phyloP scores from a whole-genome alignment of 2,797 vertebrate species.

The Cheracebus regulus region DNA sequence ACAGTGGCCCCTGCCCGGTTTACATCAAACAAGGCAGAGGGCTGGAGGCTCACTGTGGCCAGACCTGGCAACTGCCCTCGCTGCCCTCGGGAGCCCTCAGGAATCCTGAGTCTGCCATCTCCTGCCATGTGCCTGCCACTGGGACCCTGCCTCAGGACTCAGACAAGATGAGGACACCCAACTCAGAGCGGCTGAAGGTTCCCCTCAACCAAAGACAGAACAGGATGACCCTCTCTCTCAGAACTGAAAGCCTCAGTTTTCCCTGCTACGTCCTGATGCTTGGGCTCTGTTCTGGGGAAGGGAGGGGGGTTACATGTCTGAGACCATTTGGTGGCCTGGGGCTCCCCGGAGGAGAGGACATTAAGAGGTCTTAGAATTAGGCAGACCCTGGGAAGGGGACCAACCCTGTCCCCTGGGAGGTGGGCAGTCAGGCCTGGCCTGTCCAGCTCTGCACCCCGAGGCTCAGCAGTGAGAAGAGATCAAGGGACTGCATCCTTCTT shows the following conservation, averaged over 20 bases:
- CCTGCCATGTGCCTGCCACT: neutral
- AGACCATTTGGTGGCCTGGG: neutral
- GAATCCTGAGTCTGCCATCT: neutral
- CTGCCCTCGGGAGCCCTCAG: neutral
- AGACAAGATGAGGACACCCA: neutral
- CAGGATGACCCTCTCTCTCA: rapidly evolving
- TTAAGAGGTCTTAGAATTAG: neutral
- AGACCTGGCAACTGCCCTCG: neutral
- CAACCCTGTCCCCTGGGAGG: neutral
- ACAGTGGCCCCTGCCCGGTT: neutral
- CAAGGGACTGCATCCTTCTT: neutral
- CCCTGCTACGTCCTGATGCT: neutral
- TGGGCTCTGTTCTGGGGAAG: neutral
- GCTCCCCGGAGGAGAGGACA: neutral
- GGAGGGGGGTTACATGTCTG: neutral
- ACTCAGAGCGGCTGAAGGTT: too few relatives aligned
- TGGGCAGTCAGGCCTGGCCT: neutral
- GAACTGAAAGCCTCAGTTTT: neutral
- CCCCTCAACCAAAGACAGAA: neutral
- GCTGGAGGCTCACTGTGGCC: conserved; percentile 35
- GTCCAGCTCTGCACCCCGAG: neutral
- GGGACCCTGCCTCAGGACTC: neutral
- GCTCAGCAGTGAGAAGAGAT: neutral
- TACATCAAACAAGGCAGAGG: conserved; percentile 53
- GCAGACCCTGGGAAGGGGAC: neutral